These are phyloP conservation scores for Junonia oenone DNA, from an alignment of 2,888 invertebrate genomes.

Conservation along the genomic window DNA sequence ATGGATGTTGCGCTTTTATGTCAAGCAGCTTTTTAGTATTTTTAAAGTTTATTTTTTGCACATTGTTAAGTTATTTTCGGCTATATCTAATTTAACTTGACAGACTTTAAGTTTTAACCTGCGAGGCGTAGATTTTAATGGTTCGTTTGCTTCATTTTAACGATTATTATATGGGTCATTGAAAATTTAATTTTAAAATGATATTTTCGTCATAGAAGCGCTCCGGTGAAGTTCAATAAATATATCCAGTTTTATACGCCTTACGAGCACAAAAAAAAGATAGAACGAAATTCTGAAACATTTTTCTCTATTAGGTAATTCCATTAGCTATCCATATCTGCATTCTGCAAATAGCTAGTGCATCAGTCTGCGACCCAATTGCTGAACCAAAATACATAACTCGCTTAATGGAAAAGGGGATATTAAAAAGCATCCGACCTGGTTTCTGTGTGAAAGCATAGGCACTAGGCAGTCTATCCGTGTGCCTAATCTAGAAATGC, in stretches of 20 bases:
- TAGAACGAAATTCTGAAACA: background rate
- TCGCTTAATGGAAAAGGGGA: conserved; percentile 34
- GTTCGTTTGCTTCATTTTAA: conserved; percentile 41
- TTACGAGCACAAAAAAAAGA: too few species aligned
- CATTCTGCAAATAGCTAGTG: conserved; percentile 30
- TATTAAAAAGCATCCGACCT: conserved; percentile 46
- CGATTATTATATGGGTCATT: conserved; percentile 45
- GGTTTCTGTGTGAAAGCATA: conserved; percentile 38
- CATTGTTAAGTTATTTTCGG: conserved; percentile 15
- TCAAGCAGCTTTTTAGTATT: background rate
- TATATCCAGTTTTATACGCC: background rate
- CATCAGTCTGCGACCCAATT: conserved; percentile 35
- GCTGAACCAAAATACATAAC: conserved; percentile 37
- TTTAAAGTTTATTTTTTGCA: background rate
- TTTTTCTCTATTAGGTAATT: conserved; percentile 5
- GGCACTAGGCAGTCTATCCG: conserved; percentile 37
- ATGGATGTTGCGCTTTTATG: background rate
- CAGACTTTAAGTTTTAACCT: conserved; percentile 34
- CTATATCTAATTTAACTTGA: conserved; percentile 31
- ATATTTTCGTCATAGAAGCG: conserved; percentile 12
- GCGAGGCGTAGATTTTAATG: conserved; percentile 48
- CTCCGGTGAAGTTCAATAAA: background rate
- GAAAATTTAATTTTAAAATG: conserved; percentile 36
- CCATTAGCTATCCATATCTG: conserved; percentile 17
- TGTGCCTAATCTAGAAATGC: conserved; percentile 38